Conservation (phyloP, 2,888 invertebrate species). For the Lepas anatifera region DNA sequence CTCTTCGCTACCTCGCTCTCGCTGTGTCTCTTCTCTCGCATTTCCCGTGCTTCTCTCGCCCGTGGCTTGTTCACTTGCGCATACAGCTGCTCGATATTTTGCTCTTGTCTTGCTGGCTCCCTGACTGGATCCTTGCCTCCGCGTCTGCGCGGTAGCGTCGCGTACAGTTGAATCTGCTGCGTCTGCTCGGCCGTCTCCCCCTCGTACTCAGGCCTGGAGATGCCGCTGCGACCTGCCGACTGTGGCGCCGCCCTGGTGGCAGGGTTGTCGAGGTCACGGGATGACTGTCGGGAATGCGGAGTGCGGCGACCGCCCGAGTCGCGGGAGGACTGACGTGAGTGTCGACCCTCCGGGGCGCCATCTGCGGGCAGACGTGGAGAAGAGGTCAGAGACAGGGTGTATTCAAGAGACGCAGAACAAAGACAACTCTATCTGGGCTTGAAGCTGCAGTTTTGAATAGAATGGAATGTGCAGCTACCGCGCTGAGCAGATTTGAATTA, state of each 20-base stretch:
- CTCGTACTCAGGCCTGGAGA: no score
- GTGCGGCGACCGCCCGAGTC: slow-evolving; percentile 38
- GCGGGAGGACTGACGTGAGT: slow-evolving; percentile 61
- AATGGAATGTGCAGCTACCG: no score
- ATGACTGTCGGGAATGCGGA: slow-evolving; percentile 45
- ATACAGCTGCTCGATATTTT: background rate
- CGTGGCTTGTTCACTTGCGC: slow-evolving; percentile 7
- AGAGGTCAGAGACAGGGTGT: no score
- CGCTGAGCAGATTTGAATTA: no score
- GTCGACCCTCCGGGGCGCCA: slow-evolving; percentile 46
- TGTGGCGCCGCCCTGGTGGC: background rate
- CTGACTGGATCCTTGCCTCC: slow-evolving; percentile 36
- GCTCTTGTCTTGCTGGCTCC: no score
- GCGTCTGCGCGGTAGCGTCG: slow-evolving; percentile 52
- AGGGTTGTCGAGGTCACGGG: background rate
- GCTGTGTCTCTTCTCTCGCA: slow-evolving; percentile 14
- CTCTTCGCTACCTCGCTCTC: slow-evolving; percentile 22
- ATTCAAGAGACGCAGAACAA: no score
- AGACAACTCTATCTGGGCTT: no score
- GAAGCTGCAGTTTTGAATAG: no score
- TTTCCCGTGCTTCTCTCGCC: slow-evolving; percentile 12
- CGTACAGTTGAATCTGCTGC: slow-evolving; percentile 78
- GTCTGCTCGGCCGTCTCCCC: slow-evolving; percentile 16
- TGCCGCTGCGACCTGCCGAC: no score
- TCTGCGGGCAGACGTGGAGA: slow-evolving; percentile 32